Evolutionary conservation across 2,888 invertebrate species (phyloP), one percentile per base, ranked within the genome.

Genomic region (Perithous albicinctus): DNA sequence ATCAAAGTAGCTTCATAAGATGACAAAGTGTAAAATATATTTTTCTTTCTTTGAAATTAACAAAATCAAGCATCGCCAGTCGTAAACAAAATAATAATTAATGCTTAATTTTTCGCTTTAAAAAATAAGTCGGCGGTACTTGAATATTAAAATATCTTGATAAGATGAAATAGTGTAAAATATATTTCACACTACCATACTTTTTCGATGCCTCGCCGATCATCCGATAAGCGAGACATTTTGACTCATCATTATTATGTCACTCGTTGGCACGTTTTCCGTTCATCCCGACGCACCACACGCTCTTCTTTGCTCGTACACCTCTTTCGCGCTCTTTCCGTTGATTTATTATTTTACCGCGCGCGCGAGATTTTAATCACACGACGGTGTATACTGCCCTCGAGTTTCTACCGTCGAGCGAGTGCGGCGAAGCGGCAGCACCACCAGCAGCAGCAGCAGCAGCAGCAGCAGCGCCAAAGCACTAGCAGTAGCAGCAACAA

Each of bases 401-500:
- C 54, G 48, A n/a, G 51, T 63, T 78, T 78, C 46, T 56, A 77
- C 43, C 67, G 67, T 67, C 66, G 72, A 69, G 63, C 38, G 48
- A 69, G 26, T 54, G 69, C 81, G 66, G 54, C 41, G 77, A 66
- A 72, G 32, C 35, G 32, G 43, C 32, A 32, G 41, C 46, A 78
- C 41, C 43, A 35, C 48, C 43, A 12, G 63, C 43, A 46, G n/a
- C 54, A n/a, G 26, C 35, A 67, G 54, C 54, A 32, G 38, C 56
- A 72, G 26, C 74, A 41, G 20, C 23, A 41, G 43, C 43, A 64
- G 63, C 63, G 66, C 43, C 51, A 51, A 10, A 51, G 67, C 48
- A 76, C 70, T 51, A 20, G 48, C 51, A 51, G 51, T 51, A 66
- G 78, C 78, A 84, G 84, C 84, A 85, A 84, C 85, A 85, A 84